phyloP scores from a whole-genome alignment of 2,888 invertebrate genomes.

The Phragmatobia fuliginosa region DNA sequence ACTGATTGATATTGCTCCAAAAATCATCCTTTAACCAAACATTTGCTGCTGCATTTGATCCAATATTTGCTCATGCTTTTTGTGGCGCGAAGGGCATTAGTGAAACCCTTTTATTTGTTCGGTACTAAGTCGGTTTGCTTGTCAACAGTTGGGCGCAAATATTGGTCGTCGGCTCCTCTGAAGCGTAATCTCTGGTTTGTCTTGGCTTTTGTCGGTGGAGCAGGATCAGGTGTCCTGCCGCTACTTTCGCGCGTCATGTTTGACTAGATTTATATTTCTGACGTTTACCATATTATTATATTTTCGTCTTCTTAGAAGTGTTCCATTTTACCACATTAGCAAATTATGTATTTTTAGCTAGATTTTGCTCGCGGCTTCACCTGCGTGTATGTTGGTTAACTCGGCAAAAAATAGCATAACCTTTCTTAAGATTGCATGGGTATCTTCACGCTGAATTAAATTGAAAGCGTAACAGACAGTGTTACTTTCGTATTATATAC shows the following conservation, averaged over 20 bases:
- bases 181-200: conserved; percentile 70
- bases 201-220: conserved; percentile 35
- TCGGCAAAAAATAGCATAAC: no score
- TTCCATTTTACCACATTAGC: neutral
- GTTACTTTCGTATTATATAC: no score
- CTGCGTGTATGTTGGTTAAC: no score
- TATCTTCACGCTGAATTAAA: no score
- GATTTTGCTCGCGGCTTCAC: no score
- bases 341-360: neutral
- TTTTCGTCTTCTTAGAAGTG: neutral
- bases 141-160: conserved; percentile 79
- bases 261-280: conserved; percentile 30
- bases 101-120: conserved; percentile 83
- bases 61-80: conserved; percentile 81
- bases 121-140: conserved; percentile 84
- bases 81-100: conserved; percentile 86
- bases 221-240: conserved; percentile 31
- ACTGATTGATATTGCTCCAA: conserved; percentile 32
- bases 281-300: conserved; percentile 16
- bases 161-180: conserved; percentile 80
- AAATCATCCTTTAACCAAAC: conserved; percentile 36
- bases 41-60: conserved; percentile 63
- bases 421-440: no score
- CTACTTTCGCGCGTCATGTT: conserved; percentile 44
- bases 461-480: no score